Conservation (phyloP, 2,113 vertebrate species). For the Glareola pratincola region DNA sequence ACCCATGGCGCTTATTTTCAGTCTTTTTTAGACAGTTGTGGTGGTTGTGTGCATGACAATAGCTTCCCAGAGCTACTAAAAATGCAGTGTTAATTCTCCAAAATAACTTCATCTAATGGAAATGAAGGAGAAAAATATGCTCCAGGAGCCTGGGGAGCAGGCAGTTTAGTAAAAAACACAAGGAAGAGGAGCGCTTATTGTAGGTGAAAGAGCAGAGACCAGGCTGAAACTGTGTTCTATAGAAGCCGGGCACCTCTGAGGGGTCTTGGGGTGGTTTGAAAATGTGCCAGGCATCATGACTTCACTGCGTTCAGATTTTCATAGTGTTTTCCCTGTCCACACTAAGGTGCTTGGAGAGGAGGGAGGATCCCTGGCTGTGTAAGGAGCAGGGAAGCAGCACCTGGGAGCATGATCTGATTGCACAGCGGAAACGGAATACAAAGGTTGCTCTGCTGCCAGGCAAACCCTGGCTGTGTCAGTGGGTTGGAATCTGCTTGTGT, state of each 20-base stretch:
- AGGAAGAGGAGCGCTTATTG: not conserved
- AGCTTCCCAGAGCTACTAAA: not conserved
- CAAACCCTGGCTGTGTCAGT: not conserved
- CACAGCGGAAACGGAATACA: not conserved
- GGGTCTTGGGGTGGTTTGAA: not conserved
- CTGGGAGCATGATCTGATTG: not conserved
- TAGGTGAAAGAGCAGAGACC: rapidly evolving
- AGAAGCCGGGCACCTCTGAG: not conserved
- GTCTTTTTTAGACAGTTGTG: not conserved
- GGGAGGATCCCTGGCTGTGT: not conserved
- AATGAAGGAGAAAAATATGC: not conserved
- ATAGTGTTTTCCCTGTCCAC: not conserved
- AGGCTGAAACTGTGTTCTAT: not conserved
- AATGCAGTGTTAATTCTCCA: not conserved
- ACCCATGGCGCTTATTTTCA: not conserved
- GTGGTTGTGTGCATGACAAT: not conserved
- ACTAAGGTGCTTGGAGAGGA: not conserved
- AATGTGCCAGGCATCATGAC: not conserved
- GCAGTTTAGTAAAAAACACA: not conserved
- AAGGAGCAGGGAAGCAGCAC: not conserved
- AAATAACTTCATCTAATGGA: not conserved
- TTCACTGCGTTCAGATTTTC: not conserved
- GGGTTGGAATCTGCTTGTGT: not conserved
- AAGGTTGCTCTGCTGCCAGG: not conserved
- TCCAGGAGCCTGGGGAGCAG: not conserved